These are phyloP conservation scores for Spinibarbus caldwelli DNA, from an alignment of 2,797 vertebrate species.

Conservation along the genomic window DNA sequence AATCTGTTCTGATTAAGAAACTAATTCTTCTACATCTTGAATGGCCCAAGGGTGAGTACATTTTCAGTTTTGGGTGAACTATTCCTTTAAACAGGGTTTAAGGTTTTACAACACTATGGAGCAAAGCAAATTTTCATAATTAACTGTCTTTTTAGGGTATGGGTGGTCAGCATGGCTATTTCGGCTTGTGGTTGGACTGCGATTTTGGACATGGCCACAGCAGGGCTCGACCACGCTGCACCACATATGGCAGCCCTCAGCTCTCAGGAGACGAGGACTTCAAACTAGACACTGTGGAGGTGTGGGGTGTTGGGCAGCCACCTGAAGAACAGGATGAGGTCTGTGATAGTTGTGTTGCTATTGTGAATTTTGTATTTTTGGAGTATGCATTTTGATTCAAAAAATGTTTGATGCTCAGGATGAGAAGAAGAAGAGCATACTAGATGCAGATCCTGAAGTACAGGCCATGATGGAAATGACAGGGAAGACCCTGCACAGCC, in stretches of 20 bases:
- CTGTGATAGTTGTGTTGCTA: conserved; percentile 15
- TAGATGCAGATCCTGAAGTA: conserved; percentile 83
- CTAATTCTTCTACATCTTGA: background rate
- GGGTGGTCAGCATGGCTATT: conserved; percentile 93
- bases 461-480: conserved; percentile 85
- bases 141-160: conserved; percentile 82
- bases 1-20: background rate
- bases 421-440: conserved; percentile 81
- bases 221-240: conserved; percentile 88
- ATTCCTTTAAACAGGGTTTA: background rate
- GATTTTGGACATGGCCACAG: conserved; percentile 93
- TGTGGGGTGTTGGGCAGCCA: conserved; percentile 87
- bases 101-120: background rate
- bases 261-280: conserved; percentile 90
- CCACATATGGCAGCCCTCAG: conserved; percentile 93
- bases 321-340: conserved; percentile 64
- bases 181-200: conserved; percentile 91
- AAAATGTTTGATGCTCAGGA: conserved; percentile 65
- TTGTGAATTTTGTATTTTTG: background rate
- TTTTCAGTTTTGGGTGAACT: background rate
- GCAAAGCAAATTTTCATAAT: background rate
- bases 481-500: conserved; percentile 85
- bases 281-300: conserved; percentile 84
- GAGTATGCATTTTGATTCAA: background rate
- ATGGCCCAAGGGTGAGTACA: background rate